phyloP scores from a whole-genome alignment of 1,140 invertebrate genomes.

The Drosophila ironensis region DNA sequence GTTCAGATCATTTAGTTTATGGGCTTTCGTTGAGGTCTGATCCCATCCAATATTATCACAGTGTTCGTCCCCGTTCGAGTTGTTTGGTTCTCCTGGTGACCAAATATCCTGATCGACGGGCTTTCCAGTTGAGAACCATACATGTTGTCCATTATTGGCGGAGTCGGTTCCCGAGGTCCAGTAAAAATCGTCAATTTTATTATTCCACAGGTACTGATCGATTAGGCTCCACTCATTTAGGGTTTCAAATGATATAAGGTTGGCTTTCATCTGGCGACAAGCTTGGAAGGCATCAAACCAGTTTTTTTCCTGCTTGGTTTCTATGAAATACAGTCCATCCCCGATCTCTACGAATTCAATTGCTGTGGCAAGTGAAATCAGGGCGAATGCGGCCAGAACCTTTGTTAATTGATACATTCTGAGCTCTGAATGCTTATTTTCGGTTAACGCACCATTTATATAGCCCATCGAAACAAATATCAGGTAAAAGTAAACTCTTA shows the following conservation, averaged over 20 bases:
- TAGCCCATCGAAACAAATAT: too few species aligned
- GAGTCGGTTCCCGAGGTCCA: background rate
- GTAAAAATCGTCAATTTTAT: background rate
- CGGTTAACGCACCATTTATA: too few species aligned
- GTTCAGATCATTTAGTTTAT: background rate
- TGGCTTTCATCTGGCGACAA: background rate
- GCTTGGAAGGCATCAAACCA: background rate
- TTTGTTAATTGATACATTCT: too few species aligned
- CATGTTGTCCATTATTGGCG: background rate
- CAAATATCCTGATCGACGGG: conserved; percentile 4
- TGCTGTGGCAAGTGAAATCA: too few species aligned
- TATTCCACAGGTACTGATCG: background rate
- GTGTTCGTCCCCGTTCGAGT: background rate
- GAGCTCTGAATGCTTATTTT: too few species aligned
- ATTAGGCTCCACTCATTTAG: background rate
- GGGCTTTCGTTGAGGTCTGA: background rate
- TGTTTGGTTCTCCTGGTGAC: conserved; percentile 19
- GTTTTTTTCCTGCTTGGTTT: background rate
- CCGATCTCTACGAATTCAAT: background rate
- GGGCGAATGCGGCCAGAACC: too few species aligned
- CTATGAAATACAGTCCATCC: background rate
- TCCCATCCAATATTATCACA: background rate
- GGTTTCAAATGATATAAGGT: background rate
- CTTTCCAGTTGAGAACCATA: background rate
- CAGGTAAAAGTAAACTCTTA: too few species aligned